These are phyloP conservation scores for Nipponia nippon DNA, from an alignment of 2,113 vertebrate genomes.

Conservation along the genomic window DNA sequence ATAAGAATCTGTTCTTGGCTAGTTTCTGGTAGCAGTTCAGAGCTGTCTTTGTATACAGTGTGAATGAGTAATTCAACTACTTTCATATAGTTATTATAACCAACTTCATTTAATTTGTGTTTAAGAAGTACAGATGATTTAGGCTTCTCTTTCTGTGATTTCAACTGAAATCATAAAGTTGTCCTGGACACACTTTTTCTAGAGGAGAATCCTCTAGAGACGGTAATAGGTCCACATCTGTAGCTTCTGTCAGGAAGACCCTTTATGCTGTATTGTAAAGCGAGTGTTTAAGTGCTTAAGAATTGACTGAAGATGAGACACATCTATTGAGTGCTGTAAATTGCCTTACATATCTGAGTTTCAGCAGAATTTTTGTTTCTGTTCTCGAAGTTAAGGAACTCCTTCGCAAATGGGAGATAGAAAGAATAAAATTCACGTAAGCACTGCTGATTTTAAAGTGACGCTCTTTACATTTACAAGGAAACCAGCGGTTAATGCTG, in stretches of 20 bases:
- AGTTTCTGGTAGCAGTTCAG: neutral
- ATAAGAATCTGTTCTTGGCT: neutral
- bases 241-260: neutral
- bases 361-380: neutral
- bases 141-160: neutral
- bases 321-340: neutral
- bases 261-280: neutral
- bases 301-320: neutral
- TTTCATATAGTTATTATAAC: neutral
- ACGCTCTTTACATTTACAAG: no score
- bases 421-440: neutral
- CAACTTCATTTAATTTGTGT: neutral
- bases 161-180: neutral
- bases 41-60: neutral
- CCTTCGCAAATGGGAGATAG: neutral
- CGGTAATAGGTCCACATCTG: neutral
- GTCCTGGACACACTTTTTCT: neutral
- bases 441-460: neutral
- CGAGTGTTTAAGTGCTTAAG: neutral
- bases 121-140: neutral
- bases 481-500: neutral
- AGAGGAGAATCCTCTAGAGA: neutral
- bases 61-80: neutral
- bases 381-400: neutral
- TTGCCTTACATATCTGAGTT: neutral